Evolutionary conservation across 2,888 invertebrate genomes (phyloP), one percentile per base, ranked within the genome.

Genomic region (Chymomyza fuscimana): DNA sequence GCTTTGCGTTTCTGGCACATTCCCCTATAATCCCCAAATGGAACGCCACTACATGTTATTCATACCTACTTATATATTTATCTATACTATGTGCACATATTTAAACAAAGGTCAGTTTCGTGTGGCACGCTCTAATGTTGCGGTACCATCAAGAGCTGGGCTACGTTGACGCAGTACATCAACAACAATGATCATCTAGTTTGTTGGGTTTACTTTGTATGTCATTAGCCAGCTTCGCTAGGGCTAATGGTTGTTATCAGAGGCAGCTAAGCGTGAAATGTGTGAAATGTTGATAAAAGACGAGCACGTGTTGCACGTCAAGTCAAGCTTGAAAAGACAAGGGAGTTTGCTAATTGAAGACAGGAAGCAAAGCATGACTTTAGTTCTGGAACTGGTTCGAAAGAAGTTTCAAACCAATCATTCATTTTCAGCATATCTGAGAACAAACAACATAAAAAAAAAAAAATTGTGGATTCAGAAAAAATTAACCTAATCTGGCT

Each of bases 211-310:
- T 46, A 46, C 40, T 15, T 46, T 46, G 40, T 10, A 46, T 12
- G 40, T 46, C 40, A 46, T 54, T 54, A 19, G 54, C 16, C 10
- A 1, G 19, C 6, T 54, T 16, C 19, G 54, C 19, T 16, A 32
- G 32, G n/a, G 19, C 32, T 12, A 9, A 12, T 22, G 7, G 70
- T 51, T 25, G 16, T 63, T 74, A 79, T 73, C 79, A 70, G 56
- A 67, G 62, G 65, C 72, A 80, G 56, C 63, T 66, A 64, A 63
- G 74, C 80, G 74, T 80, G 76, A 80, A 80, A 80, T 80, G 78
- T 71, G 6, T 58, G 40, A 46, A 65, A 78, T 76, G 16, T 54
- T 80, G 80, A 78, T 80, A 80, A 80, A 78, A 54, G 19, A 7
- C 16, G 15, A 54, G 80, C 80, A 80, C 80, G 80, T 80, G 80